Evolutionary conservation across 2,113 vertebrate genomes (phyloP), one percentile per base, ranked within the genome.

Genomic region (Anarhynchus alexandrinus): DNA sequence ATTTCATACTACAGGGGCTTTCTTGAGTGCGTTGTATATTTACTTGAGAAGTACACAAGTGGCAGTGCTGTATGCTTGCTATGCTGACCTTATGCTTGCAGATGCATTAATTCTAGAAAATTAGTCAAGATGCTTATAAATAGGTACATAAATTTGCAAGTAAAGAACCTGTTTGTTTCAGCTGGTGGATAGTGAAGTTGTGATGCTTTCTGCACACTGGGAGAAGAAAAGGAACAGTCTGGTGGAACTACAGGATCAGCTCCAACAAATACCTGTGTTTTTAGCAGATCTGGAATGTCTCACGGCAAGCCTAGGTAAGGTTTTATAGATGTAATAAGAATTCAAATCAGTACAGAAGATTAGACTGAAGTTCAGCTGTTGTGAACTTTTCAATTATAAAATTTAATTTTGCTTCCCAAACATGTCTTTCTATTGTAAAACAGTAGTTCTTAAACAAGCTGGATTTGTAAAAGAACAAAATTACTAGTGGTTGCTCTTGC

Each of bases 121-220:
- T 34, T 9, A 58, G 12, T 86, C 43, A 55, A n/a, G 57, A 58
- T 71, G 26, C 15, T 94, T 1, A 5, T 74, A 64, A 84, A 49
- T 23, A 70, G n/a, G 30, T 61, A 49, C 3, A 12, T 66, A 23
- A 70, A 69, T 54, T 76, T 45, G 16, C 29, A 90, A 29, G 23
- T 93, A 40, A 92, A 72, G 9, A 55, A 49, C 30, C 73, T 74
- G 21, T 67, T 86, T 96, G 49, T 98, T 97, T 59, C 95, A 99
- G 99, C 96, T 97, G 57, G 98, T 98, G 38, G 99, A 99, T 81
- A 99, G 99, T 17, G 99, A 99, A 94, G 98, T 99, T 79, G 99
- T 99, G 67, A 99, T 99, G 99, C 98, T 99, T 15, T 99, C 99
- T 7, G 99, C 99, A 3, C 98, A 99, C 43, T 99, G 99, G 99